phyloP scores from a whole-genome alignment of 2,797 vertebrate species.

The Leptatherina wallacei region DNA sequence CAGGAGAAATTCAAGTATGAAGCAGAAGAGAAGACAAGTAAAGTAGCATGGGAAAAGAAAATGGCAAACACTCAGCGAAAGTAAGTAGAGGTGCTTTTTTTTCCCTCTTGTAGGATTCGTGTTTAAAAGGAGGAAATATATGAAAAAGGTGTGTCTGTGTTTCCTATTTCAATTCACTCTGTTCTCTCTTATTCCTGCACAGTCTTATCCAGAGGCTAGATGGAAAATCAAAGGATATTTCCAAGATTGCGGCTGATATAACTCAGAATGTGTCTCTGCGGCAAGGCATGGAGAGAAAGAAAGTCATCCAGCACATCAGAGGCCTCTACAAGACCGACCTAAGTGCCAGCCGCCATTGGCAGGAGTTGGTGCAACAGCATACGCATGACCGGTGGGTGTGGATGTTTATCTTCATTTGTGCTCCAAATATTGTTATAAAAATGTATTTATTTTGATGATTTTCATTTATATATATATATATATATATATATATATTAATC shows the following conservation, averaged over 20 bases:
- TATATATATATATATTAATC: no score
- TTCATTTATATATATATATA: no score
- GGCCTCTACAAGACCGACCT: constrained; percentile 95
- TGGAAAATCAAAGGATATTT: constrained; percentile 95
- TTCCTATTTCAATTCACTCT: constrained; percentile 1
- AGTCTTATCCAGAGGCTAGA: constrained; percentile 96
- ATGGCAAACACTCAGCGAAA: constrained; percentile 90
- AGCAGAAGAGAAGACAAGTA: constrained; percentile 89
- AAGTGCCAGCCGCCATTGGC: constrained; percentile 96
- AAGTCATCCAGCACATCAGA: constrained; percentile 97
- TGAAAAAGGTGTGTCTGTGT: constrained; percentile 12
- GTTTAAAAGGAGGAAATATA: neutral
- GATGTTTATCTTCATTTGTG: neutral
- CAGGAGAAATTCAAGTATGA: constrained; percentile 95
- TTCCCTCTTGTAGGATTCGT: neutral
- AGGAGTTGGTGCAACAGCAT: constrained; percentile 95
- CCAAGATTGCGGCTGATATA: constrained; percentile 96
- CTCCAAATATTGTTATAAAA: neutral
- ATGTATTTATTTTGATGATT: neutral
- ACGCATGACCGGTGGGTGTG: constrained; percentile 93
- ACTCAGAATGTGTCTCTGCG: constrained; percentile 96
- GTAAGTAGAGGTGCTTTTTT: constrained; percentile 74
- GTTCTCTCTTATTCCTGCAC: constrained; percentile 28
- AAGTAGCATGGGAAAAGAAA: constrained; percentile 94
- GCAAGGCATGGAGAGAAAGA: constrained; percentile 97